phyloP scores from a whole-genome alignment of 35 echinoderm and acorn worm genomes.

The Hemicentrotus pulcherrimus region DNA sequence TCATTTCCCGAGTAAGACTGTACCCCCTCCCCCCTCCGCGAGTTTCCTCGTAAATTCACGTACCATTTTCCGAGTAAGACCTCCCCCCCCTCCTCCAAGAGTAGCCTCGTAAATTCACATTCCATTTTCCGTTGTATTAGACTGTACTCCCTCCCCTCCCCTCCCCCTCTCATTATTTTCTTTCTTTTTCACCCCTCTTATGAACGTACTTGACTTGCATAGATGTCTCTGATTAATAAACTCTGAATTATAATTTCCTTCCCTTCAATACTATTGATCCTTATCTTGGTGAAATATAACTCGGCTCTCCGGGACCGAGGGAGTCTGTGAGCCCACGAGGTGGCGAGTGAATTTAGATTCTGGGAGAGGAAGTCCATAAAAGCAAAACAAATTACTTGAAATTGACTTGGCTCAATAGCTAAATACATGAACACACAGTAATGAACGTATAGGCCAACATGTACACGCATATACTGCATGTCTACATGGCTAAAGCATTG shows the following conservation, averaged over 20 bases:
- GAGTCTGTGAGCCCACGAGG: background rate
- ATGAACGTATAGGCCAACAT: too few species aligned
- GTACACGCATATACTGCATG: too few species aligned
- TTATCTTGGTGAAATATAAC: slow-evolving; percentile 19
- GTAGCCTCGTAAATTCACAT: too few species aligned
- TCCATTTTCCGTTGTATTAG: too few species aligned
- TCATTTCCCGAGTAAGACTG: too few species aligned
- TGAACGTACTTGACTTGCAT: slow-evolving; percentile 17
- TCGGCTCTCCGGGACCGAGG: background rate
- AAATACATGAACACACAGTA: background rate
- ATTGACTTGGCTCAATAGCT: background rate
- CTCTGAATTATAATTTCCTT: slow-evolving; percentile 19
- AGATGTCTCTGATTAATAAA: slow-evolving; percentile 19
- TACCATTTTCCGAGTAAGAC: too few species aligned
- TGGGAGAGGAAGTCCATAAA: slow-evolving; percentile 3
- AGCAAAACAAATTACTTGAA: background rate
- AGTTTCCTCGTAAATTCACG: too few species aligned
- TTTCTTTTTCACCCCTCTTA: background rate
- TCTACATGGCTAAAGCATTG: too few species aligned
- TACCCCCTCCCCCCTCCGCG: too few species aligned
- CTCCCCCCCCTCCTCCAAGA: too few species aligned
- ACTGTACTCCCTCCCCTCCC: background rate
- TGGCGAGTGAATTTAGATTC: slow-evolving; percentile 10
- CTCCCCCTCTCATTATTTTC: background rate
- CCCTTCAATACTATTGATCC: slow-evolving; percentile 18